Evolutionary conservation across 1,140 invertebrate species (phyloP).

Genomic region (Brachionus sp.): DNA sequence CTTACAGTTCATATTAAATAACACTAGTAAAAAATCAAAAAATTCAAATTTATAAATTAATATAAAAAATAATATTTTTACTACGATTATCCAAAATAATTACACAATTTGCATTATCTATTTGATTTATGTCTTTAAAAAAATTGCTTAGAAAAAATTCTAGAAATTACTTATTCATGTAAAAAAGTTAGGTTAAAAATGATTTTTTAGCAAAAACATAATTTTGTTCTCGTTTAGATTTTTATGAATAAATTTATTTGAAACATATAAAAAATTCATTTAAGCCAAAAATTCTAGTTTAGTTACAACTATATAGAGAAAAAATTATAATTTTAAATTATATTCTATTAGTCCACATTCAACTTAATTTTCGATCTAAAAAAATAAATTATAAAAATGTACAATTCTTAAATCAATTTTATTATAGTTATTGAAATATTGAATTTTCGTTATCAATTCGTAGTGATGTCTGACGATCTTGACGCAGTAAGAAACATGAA

Average conservation of each 20-base stretch:
- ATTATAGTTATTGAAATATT: conserved; percentile 4
- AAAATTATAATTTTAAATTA: background rate
- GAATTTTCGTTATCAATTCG: background rate
- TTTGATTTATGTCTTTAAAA: too few species aligned
- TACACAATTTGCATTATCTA: too few species aligned
- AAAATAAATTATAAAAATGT: conserved; percentile 8
- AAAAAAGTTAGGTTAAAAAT: background rate
- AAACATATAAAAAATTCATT: background rate
- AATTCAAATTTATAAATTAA: too few species aligned
- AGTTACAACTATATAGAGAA: background rate
- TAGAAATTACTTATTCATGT: background rate
- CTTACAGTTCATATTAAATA: too few species aligned
- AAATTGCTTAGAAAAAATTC: too few species aligned
- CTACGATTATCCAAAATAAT: too few species aligned
- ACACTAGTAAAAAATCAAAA: too few species aligned
- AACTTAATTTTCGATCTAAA: background rate
- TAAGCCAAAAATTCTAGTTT: background rate
- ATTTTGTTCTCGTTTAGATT: background rate
- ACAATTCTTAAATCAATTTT: background rate
- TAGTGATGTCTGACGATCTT: background rate
- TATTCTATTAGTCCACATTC: background rate
- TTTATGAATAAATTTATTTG: background rate
- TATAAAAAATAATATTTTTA: too few species aligned
- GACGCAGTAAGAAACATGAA: background rate
- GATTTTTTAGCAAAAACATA: background rate